These are phyloP conservation scores for Lerista edwardsae DNA, from an alignment of 2,797 vertebrate genomes.

Conservation along the genomic window DNA sequence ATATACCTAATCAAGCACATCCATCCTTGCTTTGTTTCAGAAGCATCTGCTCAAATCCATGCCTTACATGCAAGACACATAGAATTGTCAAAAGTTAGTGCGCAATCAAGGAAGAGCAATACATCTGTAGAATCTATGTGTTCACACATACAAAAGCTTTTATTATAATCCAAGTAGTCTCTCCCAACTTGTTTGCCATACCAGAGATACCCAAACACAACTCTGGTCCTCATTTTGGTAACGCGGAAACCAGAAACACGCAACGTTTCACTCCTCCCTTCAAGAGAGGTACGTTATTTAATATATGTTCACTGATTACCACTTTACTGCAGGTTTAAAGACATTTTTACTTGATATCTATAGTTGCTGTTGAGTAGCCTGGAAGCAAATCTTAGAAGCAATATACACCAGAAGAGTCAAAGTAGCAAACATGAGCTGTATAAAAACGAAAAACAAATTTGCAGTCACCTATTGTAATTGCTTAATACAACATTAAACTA, in stretches of 20 bases:
- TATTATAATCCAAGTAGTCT: neutral
- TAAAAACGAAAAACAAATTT: neutral
- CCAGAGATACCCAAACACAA: neutral
- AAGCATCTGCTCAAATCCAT: neutral
- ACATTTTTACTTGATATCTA: neutral
- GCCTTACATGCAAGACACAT: no score
- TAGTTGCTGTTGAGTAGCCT: neutral
- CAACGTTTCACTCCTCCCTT: neutral
- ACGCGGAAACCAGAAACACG: neutral
- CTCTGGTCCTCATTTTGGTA: neutral
- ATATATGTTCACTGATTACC: neutral
- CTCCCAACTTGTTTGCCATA: neutral
- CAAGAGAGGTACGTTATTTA: no score
- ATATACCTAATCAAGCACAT: neutral
- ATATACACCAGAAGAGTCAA: neutral
- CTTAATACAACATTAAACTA: neutral
- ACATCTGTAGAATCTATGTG: neutral
- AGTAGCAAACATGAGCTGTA: neutral
- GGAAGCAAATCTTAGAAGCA: slow-evolving; percentile 1
- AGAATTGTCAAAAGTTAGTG: no score
- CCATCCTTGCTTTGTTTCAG: neutral
- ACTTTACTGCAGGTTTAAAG: neutral
- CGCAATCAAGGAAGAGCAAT: neutral
- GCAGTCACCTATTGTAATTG: neutral
- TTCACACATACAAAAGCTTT: rapidly evolving